phyloP scores from a whole-genome alignment of 2,888 invertebrate genomes.

The Anthophora plumipes region DNA sequence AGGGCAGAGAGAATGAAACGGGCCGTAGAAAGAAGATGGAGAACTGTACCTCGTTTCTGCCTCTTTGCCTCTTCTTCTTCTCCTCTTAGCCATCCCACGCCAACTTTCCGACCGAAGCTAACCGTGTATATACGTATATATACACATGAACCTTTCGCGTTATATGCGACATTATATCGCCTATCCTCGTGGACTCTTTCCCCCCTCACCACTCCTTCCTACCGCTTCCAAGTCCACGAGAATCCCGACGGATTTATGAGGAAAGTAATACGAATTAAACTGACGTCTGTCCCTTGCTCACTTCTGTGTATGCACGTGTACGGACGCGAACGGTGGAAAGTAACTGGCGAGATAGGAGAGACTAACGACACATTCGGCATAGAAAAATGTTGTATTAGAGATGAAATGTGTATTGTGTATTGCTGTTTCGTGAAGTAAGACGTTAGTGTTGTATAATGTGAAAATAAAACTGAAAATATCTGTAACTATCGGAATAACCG shows the following conservation, averaged over 20 bases:
- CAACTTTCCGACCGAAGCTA: constrained; percentile 37
- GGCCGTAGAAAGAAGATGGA: constrained; percentile 18
- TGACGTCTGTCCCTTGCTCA: constrained; percentile 68
- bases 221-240: constrained; percentile 61
- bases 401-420: not conserved
- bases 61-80: constrained; percentile 30
- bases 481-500: no score
- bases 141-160: constrained; percentile 55
- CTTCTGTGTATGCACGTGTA: not conserved
- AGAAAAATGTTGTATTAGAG: not conserved
- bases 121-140: constrained; percentile 10
- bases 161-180: constrained; percentile 74
- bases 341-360: constrained; percentile 8
- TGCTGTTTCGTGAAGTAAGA: not conserved
- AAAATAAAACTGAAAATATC: no score
- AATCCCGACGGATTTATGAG: constrained; percentile 80
- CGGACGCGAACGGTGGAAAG: constrained; percentile 17
- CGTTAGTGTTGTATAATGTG: no score
- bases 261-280: constrained; percentile 82
- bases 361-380: constrained; percentile 8
- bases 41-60: constrained; percentile 49
- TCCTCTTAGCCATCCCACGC: no score
- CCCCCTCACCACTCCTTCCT: constrained; percentile 15
- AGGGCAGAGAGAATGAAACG: constrained; percentile 36
- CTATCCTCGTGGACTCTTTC: constrained; percentile 42